These are phyloP conservation scores for Vannuccia rotundouncinata DNA, from an alignment of 2,888 invertebrate species.

Conservation along the genomic window DNA sequence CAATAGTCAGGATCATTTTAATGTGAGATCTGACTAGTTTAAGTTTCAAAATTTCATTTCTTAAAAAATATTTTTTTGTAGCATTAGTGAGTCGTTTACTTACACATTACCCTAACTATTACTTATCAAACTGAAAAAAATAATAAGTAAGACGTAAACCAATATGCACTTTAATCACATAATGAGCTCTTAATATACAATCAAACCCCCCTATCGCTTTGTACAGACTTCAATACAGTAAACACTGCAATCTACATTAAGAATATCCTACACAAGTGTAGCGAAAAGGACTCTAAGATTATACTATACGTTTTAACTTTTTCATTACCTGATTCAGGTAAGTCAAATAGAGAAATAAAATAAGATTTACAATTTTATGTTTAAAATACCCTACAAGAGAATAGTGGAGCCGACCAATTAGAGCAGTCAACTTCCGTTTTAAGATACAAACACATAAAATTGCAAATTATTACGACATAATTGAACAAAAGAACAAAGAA, in stretches of 20 bases:
- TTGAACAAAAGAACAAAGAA: background rate
- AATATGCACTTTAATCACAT: background rate
- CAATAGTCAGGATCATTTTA: too few species aligned
- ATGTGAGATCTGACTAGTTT: too few species aligned
- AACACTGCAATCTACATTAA: background rate
- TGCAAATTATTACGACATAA: background rate
- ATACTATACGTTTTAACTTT: background rate
- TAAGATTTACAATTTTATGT: background rate
- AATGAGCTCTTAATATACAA: slow-evolving; percentile 18
- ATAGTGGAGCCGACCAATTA: background rate
- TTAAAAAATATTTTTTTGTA: too few species aligned
- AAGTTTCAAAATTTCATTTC: too few species aligned
- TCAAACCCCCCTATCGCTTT: background rate
- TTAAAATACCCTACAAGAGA: background rate
- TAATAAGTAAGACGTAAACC: too few species aligned
- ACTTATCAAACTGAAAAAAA: too few species aligned
- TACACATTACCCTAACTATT: too few species aligned
- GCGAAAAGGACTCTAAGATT: background rate
- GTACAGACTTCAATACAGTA: background rate
- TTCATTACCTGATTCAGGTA: background rate
- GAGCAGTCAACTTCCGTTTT: background rate
- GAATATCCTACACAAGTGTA: background rate
- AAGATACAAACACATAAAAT: background rate
- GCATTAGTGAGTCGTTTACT: too few species aligned
- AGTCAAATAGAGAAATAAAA: background rate